Percentiles rank a stretch among this genome's conserved stretches.
phyloP scores from a whole-genome alignment of 2,113 vertebrate species.

The Micromys minutus region DNA sequence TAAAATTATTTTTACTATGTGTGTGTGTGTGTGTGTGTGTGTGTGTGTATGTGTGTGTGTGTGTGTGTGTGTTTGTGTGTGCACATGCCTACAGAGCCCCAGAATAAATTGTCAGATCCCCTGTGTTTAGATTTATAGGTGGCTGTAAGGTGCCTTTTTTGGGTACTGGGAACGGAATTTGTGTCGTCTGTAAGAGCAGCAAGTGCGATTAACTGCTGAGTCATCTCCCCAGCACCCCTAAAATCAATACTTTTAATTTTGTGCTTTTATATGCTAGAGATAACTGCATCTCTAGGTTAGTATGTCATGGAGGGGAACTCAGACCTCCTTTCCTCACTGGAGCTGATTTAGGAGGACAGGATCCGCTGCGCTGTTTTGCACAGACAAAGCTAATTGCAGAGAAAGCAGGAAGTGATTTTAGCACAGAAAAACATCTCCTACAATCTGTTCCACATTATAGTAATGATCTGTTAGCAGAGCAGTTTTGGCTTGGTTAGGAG shows the following conservation, averaged over 20 bases:
- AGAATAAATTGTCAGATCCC: too few species aligned
- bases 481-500: background rate
- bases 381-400: constrained; percentile 25
- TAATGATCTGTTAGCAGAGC: background rate
- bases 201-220: background rate
- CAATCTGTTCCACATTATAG: background rate
- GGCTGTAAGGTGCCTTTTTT: background rate
- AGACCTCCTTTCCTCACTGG: constrained; percentile 36
- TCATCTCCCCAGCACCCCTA: too few species aligned
- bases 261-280: background rate
- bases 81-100: background rate
- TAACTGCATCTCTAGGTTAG: constrained; percentile 24
- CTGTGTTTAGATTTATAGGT: background rate
- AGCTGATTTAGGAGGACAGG: constrained; percentile 37
- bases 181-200: background rate
- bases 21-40: background rate
- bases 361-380: background rate
- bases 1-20: background rate
- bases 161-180: background rate
- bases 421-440: constrained; percentile 37
- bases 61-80: background rate
- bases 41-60: too few species aligned
- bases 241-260: background rate
- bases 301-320: constrained; percentile 22
- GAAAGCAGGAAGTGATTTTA: constrained; percentile 22